phyloP scores from a whole-genome alignment of 2,888 invertebrate genomes.

The Selenia dentaria region DNA sequence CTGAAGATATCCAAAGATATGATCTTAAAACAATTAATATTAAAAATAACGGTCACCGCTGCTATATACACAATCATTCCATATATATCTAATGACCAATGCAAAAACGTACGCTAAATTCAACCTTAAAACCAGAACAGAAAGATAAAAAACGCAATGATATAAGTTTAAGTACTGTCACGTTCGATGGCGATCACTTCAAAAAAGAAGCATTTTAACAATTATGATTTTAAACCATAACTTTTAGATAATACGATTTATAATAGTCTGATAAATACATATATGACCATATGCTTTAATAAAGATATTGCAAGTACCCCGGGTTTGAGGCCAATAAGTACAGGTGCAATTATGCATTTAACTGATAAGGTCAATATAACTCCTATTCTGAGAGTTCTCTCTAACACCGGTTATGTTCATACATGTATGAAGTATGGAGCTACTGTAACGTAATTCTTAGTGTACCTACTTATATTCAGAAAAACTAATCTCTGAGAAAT shows the following conservation, averaged over 20 bases:
- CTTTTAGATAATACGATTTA: no score
- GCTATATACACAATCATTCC: background rate
- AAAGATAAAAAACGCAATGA: background rate
- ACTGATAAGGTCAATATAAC: background rate
- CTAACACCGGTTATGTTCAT: no score
- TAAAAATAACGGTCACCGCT: conserved; percentile 18
- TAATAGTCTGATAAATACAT: no score
- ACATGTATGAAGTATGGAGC: no score
- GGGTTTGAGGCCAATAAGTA: conserved; percentile 1
- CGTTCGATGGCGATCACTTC: background rate
- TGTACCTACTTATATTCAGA: no score
- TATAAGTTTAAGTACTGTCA: background rate
- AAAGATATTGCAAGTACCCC: conserved; percentile 1
- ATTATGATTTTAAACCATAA: no score
- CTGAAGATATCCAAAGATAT: conserved; percentile 14
- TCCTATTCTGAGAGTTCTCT: no score
- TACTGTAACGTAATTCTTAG: no score
- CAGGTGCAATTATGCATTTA: background rate
- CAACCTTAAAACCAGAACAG: background rate
- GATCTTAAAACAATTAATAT: conserved; percentile 21
- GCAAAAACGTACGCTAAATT: background rate
- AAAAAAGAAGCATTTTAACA: background rate
- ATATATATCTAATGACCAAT: background rate
- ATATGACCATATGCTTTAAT: no score
- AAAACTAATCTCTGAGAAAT: no score